Percentiles rank a stretch among this genome's conserved stretches.
Conservation (phyloP, 2,113 vertebrate genomes). For the Heptranchias perlo region DNA sequence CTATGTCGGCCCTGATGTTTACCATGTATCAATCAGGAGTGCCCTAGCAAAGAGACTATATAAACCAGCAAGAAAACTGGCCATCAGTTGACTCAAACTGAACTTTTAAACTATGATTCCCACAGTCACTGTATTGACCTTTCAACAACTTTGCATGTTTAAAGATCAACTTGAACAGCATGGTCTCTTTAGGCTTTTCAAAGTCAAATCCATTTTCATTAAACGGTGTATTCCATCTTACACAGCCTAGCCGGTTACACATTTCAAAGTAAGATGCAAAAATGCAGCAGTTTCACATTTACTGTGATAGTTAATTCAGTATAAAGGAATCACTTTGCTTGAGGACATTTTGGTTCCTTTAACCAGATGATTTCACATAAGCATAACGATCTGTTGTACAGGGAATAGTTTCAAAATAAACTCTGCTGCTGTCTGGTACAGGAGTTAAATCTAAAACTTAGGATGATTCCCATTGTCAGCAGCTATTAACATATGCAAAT, state of each 20-base stretch:
- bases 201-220: neutral
- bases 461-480: neutral
- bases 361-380: neutral
- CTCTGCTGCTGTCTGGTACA: too few species aligned
- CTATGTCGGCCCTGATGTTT: neutral
- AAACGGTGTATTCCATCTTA: neutral
- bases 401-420: neutral
- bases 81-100: neutral
- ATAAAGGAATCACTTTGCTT: neutral
- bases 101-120: constrained; percentile 16
- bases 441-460: neutral
- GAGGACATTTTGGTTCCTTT: neutral
- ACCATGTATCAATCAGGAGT: constrained; percentile 25
- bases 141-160: constrained; percentile 1
- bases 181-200: neutral
- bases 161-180: neutral
- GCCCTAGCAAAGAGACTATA: neutral
- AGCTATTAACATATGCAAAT: neutral
- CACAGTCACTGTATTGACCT: constrained; percentile 4
- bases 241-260: neutral
- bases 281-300: neutral
- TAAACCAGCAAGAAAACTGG: neutral
- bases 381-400: neutral
- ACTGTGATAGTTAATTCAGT: neutral
- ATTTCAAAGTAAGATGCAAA: neutral